These are phyloP conservation scores for Colletes latitarsis DNA, from an alignment of 1,140 invertebrate species.

Conservation along the genomic window DNA sequence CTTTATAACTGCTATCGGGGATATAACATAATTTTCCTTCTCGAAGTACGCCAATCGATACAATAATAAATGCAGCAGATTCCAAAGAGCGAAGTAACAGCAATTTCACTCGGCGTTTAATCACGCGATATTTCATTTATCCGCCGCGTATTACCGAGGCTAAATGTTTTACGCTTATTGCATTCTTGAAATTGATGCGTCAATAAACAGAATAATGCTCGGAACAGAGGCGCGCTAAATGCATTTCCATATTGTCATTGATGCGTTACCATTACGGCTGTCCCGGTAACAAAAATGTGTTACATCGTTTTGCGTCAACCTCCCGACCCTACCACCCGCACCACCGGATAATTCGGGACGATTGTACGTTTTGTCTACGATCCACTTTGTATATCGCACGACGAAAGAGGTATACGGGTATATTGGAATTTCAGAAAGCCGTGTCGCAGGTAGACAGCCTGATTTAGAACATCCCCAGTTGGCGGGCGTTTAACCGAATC, in stretches of 20 bases:
- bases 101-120: constrained; percentile 43
- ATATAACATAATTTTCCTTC: constrained; percentile 46
- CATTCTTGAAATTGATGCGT: constrained; percentile 48
- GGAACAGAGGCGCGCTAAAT: constrained; percentile 24
- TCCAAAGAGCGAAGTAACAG: constrained; percentile 40
- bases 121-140: constrained; percentile 51
- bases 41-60: constrained; percentile 35
- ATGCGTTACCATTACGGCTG: constrained; percentile 2
- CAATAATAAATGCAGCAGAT: constrained; percentile 42
- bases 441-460: constrained; percentile 54
- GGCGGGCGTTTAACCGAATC: constrained; percentile 66
- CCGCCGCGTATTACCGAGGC: constrained; percentile 30
- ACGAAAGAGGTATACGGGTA: not conserved
- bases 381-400: constrained; percentile 4
- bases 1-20: constrained; percentile 33
- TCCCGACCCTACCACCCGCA: too few species aligned
- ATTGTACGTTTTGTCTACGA: not conserved
- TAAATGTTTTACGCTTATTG: constrained; percentile 48
- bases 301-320: not conserved
- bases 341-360: not conserved
- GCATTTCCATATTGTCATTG: constrained; percentile 37
- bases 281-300: constrained; percentile 8
- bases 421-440: constrained; percentile 65
- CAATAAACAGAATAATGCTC: constrained; percentile 41
- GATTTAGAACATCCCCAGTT: constrained; percentile 63